Conservation (phyloP, 2,113 vertebrate genomes). For the Anser brachyrhynchus region DNA sequence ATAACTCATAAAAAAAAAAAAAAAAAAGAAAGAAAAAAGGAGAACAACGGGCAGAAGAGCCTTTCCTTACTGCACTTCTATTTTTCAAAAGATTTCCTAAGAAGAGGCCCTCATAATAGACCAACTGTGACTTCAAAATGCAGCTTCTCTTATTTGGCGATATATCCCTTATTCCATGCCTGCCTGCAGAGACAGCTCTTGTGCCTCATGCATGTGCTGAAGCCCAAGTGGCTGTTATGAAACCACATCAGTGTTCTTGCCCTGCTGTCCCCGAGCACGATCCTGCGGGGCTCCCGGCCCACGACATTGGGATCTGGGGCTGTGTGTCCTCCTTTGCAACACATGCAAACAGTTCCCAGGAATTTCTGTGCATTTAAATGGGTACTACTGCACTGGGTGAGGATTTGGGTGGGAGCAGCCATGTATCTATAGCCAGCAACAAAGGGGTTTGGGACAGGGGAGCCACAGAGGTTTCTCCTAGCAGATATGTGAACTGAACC, state of each 20-base stretch:
- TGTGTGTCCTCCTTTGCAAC: background rate
- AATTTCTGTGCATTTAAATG: background rate
- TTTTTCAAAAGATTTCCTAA: background rate
- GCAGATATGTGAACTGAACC: background rate
- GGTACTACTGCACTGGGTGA: background rate
- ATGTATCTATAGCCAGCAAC: background rate
- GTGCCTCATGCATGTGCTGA: accelerated
- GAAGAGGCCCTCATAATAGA: background rate
- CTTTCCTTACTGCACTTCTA: background rate
- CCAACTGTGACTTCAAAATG: background rate
- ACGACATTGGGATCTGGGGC: background rate
- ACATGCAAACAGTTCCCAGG: accelerated
- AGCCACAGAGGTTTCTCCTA: background rate
- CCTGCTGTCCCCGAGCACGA: background rate
- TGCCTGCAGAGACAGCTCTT: background rate
- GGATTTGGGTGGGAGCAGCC: accelerated
- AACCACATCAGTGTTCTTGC: background rate
- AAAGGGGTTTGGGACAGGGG: accelerated
- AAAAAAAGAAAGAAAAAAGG: background rate
- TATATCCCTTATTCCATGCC: accelerated
- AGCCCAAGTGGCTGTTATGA: background rate
- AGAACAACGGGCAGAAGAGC: background rate
- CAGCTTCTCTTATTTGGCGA: background rate
- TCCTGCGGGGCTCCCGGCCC: background rate
- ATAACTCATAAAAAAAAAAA: background rate